Base-by-base conservation (phyloP, 2,113 vertebrate species). In the Callithrix jacchus region DNA sequence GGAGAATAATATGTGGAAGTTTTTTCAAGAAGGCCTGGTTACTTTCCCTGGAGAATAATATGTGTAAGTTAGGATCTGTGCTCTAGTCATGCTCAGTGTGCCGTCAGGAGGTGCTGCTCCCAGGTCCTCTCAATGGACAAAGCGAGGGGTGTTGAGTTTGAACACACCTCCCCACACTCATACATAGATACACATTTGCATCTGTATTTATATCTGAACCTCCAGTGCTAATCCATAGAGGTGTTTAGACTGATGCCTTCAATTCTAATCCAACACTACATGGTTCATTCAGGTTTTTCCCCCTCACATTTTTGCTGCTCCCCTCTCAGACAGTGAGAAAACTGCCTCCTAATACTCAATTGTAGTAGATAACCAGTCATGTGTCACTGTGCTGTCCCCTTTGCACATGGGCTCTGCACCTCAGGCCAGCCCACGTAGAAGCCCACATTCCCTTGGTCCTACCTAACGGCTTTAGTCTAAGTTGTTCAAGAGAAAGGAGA, bases 31-130 rank as follows among this genome's bases (percentile, higher is more conserved):
- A 68, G 35, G 35, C 54, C 45, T 92, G 37, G n/a, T 83, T 86
- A 82, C 40, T 87, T 88, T 82, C 47, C n/a, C 14, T 92, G 47
- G n/a, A 82, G 37, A 87, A 71, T 87, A 87, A 71, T 42, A 92
- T 80, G 92, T 95, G 30, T n/a, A 87, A 66, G 30, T 84, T n/a
- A 70, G 64, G 64, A 8, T 89, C 80, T 56, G 14, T 97, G 58
- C 30, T 79, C 3, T 73, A 37, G 11, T 20, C 89, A 37, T 84
- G n/a, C 37, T 87, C 18, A 32, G 52, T 47, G 52, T 52, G 47
- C 66, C 84, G 0, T 40, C 42, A 37, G n/a, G 21, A 64, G 1
- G 20, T 25, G 12, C 6, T 49, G 40, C 14, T 89, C 35, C 32
- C 7, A 71, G 61, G 25, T 17, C n/a, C 13, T 71, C 9, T 71